These are phyloP conservation scores for Rissa tridactyla DNA, from an alignment of 2,113 vertebrate species.

Conservation along the genomic window DNA sequence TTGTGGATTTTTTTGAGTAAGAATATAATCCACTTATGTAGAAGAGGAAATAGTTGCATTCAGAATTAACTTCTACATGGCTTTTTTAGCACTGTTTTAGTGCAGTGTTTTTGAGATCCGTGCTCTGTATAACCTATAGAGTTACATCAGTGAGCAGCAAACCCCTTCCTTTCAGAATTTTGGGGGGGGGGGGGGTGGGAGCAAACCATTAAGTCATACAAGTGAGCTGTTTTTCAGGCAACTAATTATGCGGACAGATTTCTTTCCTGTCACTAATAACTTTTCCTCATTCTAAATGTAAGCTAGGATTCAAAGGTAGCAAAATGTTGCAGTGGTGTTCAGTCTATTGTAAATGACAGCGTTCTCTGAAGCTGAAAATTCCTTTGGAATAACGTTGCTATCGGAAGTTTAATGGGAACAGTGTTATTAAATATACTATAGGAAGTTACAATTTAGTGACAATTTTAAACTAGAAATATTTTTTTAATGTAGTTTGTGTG, in stretches of 20 bases:
- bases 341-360: not conserved
- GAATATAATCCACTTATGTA: not conserved
- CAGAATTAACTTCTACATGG: not conserved
- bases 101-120: not conserved
- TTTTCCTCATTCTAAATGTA: not conserved
- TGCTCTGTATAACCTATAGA: not conserved
- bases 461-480: not conserved
- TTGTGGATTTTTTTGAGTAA: not conserved
- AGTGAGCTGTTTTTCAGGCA: not conserved
- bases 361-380: not conserved
- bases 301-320: not conserved
- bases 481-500: not conserved
- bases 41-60: not conserved
- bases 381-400: not conserved
- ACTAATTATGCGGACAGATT: not conserved
- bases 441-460: not conserved
- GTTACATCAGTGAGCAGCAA: not conserved
- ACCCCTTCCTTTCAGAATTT: not conserved
- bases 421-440: not conserved
- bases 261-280: not conserved
- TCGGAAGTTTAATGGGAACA: not conserved
- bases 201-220: not conserved
- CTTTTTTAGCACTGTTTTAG: not conserved
- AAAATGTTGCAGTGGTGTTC: not conserved
- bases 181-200: not conserved